These are phyloP conservation scores for Morpho achilles DNA, from an alignment of 2,888 invertebrate species.

Conservation along the genomic window DNA sequence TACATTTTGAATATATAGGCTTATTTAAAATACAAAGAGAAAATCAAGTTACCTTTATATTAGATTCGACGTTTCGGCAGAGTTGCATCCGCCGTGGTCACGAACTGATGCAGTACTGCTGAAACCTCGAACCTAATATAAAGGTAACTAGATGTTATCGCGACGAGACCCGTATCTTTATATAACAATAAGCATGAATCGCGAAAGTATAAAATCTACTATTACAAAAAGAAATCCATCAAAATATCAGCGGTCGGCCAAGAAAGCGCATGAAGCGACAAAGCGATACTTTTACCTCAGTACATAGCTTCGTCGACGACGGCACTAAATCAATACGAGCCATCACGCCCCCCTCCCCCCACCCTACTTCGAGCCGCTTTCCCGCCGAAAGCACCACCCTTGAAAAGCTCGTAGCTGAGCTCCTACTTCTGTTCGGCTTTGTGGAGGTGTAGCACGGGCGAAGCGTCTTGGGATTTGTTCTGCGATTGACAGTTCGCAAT, in stretches of 20 bases:
- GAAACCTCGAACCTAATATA: no score
- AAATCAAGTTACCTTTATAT: no score
- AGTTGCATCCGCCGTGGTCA: no score
- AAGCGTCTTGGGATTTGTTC: constrained; percentile 75
- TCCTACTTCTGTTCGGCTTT: constrained; percentile 80
- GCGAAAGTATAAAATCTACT: no score
- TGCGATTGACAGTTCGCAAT: constrained; percentile 67
- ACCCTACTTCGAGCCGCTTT: constrained; percentile 62
- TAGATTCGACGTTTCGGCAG: no score
- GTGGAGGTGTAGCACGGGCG: constrained; percentile 71
- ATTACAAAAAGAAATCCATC: constrained; percentile 6
- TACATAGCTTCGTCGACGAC: constrained; percentile 78
- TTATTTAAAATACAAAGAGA: no score
- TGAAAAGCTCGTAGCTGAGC: constrained; percentile 79
- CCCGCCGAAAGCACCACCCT: constrained; percentile 79
- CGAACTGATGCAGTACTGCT: no score
- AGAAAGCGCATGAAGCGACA: constrained; percentile 77
- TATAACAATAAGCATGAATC: no score
- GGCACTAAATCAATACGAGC: constrained; percentile 81
- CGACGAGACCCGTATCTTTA: no score
- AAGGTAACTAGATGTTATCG: no score
- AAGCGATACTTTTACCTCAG: constrained; percentile 63
- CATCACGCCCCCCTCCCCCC: constrained; percentile 66
- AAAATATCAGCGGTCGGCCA: constrained; percentile 31
- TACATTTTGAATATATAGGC: no score